phyloP scores from a whole-genome alignment of 1,140 invertebrate species.

The Pogonomyrmex barbatus region DNA sequence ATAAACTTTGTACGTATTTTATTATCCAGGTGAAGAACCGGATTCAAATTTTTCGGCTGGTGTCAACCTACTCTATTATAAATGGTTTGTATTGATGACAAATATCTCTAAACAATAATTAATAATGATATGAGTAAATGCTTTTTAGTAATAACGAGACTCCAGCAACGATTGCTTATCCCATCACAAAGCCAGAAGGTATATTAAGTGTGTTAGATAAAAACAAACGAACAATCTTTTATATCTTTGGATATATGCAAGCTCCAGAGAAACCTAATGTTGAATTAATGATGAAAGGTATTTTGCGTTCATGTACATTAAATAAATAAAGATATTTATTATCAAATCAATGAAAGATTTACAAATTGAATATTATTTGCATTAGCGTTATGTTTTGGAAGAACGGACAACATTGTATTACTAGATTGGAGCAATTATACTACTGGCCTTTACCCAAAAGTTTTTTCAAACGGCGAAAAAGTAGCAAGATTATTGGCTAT shows the following conservation, averaged over 20 bases:
- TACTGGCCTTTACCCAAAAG: too few species aligned
- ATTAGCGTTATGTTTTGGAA: too few species aligned
- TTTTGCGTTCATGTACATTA: too few species aligned
- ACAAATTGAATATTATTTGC: too few species aligned
- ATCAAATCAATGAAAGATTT: too few species aligned
- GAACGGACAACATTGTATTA: too few species aligned
- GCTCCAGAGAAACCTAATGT: not conserved
- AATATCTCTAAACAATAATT: not conserved
- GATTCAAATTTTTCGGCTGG: not conserved
- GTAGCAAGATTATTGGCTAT: too few species aligned
- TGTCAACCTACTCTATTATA: conserved; percentile 25
- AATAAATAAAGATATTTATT: too few species aligned
- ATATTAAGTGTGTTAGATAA: not conserved
- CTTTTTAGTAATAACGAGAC: conserved; percentile 9
- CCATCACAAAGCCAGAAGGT: not conserved
- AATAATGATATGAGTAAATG: not conserved
- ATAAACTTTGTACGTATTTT: not conserved
- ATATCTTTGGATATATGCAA: conserved; percentile 53
- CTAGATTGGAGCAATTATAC: too few species aligned
- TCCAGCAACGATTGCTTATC: not conserved
- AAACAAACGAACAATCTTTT: conserved; percentile 17
- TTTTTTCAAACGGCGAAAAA: too few species aligned
- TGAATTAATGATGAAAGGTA: too few species aligned
- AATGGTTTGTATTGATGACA: not conserved
- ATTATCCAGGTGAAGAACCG: not conserved